These are phyloP conservation scores for Pongo abelii DNA, from an alignment of 2,113 vertebrate genomes.

Conservation along the genomic window DNA sequence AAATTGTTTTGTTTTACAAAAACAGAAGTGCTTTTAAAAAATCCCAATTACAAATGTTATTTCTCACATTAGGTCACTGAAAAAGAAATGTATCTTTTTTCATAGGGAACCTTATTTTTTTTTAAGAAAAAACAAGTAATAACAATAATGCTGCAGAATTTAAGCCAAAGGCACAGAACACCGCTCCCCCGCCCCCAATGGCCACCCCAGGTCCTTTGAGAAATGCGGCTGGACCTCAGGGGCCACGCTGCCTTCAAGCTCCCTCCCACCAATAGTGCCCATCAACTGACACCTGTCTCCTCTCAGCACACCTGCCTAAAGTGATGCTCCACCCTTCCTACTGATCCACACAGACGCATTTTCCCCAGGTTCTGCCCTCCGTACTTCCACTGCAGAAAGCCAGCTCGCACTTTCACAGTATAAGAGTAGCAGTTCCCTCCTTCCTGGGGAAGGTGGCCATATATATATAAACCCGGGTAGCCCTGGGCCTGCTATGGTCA, in stretches of 20 bases:
- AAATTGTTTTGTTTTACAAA: neutral
- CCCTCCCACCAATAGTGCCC: neutral
- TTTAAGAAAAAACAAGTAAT: neutral
- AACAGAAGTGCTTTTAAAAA: neutral
- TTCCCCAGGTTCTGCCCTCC: neutral
- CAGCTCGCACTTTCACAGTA: neutral
- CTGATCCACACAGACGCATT: neutral
- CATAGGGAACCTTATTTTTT: neutral
- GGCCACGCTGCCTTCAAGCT: neutral
- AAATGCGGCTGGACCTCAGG: neutral
- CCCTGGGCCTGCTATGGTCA: neutral
- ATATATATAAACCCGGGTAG: neutral
- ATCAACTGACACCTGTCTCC: neutral
- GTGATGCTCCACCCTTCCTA: neutral
- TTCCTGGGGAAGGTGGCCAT: neutral
- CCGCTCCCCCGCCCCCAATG: neutral
- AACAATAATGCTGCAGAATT: neutral
- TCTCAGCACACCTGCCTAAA: neutral
- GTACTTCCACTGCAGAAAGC: neutral
- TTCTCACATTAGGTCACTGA: neutral
- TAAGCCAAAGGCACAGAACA: neutral
- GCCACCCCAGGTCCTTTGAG: neutral
- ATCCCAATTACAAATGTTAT: neutral
- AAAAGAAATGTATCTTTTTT: conserved; percentile 12
- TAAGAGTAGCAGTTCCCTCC: neutral